Percentiles rank a stretch among this genome's conserved stretches.
Evolutionary conservation across 35 echinoderm and acorn worm genomes (phyloP).

Genomic region (Apostichopus parvimensis): DNA sequence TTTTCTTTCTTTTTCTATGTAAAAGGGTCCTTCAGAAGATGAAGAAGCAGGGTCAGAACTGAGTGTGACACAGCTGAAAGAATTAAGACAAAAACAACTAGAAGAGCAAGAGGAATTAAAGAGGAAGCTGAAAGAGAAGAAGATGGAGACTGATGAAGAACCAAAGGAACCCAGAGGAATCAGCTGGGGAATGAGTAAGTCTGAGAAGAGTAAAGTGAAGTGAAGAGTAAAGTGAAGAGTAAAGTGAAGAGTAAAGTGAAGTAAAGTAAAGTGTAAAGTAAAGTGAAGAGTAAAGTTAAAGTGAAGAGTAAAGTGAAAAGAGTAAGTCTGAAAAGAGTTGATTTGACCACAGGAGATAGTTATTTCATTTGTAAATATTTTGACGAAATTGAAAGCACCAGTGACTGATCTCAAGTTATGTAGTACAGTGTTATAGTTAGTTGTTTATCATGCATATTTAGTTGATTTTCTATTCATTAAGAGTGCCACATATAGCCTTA

Average conservation of each 20-base stretch:
- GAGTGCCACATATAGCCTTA: not conserved
- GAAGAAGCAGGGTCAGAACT: conserved; percentile 63
- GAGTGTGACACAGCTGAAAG: conserved; percentile 74
- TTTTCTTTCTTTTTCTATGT: no score
- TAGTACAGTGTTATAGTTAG: not conserved
- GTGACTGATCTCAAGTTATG: no score
- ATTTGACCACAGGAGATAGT: not conserved
- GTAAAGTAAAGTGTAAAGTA: no score
- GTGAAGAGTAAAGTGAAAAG: no score
- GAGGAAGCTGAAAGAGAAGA: conserved; percentile 60
- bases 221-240: no score
- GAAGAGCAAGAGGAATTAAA: conserved; percentile 66
- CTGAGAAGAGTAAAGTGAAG: not conserved
- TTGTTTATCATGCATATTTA: not conserved
- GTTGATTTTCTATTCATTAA: not conserved
- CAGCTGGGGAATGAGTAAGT: conserved; percentile 87
- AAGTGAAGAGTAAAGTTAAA: no score
- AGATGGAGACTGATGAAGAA: conserved; percentile 23
- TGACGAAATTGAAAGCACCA: no score
- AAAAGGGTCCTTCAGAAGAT: conserved; percentile 70
- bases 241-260: no score
- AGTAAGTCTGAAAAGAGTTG: not conserved
- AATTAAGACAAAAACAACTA: conserved; percentile 71
- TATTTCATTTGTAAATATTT: no score
- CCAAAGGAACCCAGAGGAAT: conserved; percentile 7